Percentiles rank a stretch among this genome's conserved stretches.
phyloP scores from a whole-genome alignment of 2,797 vertebrate genomes.

The Acipenser transmontanus region DNA sequence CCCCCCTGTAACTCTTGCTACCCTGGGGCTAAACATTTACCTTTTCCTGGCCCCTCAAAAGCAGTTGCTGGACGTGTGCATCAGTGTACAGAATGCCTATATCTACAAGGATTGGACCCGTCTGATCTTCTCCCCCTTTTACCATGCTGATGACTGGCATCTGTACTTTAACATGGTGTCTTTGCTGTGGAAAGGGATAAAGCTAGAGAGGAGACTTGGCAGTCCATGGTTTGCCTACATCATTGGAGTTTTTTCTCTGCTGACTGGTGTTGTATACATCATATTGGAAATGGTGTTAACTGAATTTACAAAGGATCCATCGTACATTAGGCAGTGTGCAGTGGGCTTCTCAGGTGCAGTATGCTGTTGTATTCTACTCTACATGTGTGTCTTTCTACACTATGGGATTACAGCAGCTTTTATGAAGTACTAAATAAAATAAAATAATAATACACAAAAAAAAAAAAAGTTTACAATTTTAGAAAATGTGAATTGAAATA shows the following conservation, averaged over 20 bases:
- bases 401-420: no score
- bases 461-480: no score
- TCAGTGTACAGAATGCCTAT: conserved; percentile 74
- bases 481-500: no score
- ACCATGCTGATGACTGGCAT: conserved; percentile 85
- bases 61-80: conserved; percentile 61
- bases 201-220: conserved; percentile 74
- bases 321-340: conserved; percentile 67
- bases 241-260: conserved; percentile 73
- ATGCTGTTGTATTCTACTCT: background rate
- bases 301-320: conserved; percentile 59
- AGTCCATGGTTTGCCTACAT: conserved; percentile 76
- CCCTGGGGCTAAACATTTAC: conserved; percentile 74
- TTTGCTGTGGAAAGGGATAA: conserved; percentile 83
- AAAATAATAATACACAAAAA: no score
- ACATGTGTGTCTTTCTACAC: no score
- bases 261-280: conserved; percentile 78
- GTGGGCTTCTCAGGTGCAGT: conserved; percentile 89
- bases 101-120: conserved; percentile 72
- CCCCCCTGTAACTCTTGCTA: conserved; percentile 80
- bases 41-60: conserved; percentile 74
- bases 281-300: conserved; percentile 62
- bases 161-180: conserved; percentile 95
- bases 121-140: conserved; percentile 77
- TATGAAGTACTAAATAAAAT: no score